Base-by-base conservation (phyloP, 2,888 invertebrate species). In the Stegana nigrithorax region DNA sequence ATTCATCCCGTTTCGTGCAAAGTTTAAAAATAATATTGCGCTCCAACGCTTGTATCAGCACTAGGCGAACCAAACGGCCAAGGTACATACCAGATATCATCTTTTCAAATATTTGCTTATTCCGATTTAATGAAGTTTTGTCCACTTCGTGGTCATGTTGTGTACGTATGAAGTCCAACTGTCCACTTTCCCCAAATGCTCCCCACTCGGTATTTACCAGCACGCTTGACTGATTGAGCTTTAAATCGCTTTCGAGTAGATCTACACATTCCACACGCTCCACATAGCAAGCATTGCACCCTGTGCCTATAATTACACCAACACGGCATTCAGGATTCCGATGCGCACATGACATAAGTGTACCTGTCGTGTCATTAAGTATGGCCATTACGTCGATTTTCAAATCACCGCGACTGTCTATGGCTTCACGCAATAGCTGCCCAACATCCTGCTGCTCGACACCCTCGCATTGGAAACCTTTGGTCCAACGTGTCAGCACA, bases 61-160 rank as follows among this genome's bases (percentile, higher is more conserved):
- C 92, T 27, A 95, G 88, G 62, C 98, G 90, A 2, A 93, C 94
- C 58, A 99, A 84, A 84, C 98, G 98, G 3, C 98, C 98, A 92
- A 98, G 91, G 86, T 98, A 98, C 97, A 98, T 98, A 58, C 98
- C 75, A 0, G 97, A 96, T 78, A 98, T 97, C 96, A 98, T 97
- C 87, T 98, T 98, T 84, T 98, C 98, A 65, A 86, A 95, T 89
- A 94, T 87, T 86, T 97, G 97, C 83, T 90, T 91, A 53, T 90
- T 90, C 3, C 90, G 90, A 82, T 94, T 97, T 68, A 97, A 90
- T 8, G 96, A 95, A 67, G 89, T 89, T 39, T 86, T 85, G 85
- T 98, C 97, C 62, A 98, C 90, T 62, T 90, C 90, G 14, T 89
- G 88, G 85, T 98, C 94, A 76, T 91, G 92, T 72, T 92, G 91